Evolutionary conservation across 2,113 vertebrate species (phyloP), one percentile per base, ranked within the genome.

Genomic region (Syrmaticus mikado): DNA sequence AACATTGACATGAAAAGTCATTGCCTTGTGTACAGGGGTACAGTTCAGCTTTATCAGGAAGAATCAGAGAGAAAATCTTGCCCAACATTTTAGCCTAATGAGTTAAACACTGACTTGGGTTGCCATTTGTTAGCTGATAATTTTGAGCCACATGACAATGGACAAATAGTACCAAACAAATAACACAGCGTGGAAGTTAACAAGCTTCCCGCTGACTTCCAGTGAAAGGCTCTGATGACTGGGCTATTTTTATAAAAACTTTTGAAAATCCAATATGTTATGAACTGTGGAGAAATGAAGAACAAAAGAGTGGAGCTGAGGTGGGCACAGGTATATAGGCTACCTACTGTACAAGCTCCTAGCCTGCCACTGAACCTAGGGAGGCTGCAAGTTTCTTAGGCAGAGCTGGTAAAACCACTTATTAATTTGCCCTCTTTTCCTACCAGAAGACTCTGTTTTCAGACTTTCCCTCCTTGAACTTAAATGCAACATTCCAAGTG

Each of bases 401-500:
- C 13, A 92, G 46, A 89, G 34, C 11, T 78, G 32, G 20, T 40
- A 86, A 90, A 94, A 40, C 25, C 34, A 64, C 25, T 38, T 57
- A 65, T 52, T 45, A 71, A 64, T 45, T 80, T 87, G 3, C 20
- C 65, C 65, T 75, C 30, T 40, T 78, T 89, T 84, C 13, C n/a
- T 66, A 53, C 40, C 73, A 18, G 40, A 89, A 50, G 70, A 70
- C 17, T 70, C 13, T 55, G 34, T 86, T 92, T 90, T 85, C 46
- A 92, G 65, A 73, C 27, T 41, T 88, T 34, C 83, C 45, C 57
- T 61, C 9, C 75, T 93, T 91, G 61, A 93, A 84, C 46, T 82
- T 70, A 88, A 95, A 83, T 64, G 58, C 41, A 93, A 52, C 32
- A 88, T 93, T 92, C 48, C 86, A 86, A 90, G 43, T 14, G 24